phyloP scores from a whole-genome alignment of 1,140 invertebrate species.

The Odontomachus brunneus region DNA sequence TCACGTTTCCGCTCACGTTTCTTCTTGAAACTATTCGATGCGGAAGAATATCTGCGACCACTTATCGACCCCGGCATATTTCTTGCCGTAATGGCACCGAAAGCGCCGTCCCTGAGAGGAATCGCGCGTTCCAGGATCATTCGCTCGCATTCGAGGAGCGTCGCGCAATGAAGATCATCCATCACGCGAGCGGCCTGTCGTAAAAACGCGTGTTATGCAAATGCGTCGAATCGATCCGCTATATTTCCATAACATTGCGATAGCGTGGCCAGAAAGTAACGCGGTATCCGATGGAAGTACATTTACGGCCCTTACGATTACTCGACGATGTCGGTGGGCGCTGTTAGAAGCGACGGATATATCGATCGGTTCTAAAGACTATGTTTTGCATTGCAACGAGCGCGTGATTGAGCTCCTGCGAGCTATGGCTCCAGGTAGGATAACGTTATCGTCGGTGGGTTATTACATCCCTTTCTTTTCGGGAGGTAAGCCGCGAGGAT shows the following conservation, averaged over 20 bases:
- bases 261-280: conserved; percentile 20
- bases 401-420: conserved; percentile 5
- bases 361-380: conserved; percentile 43
- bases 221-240: conserved; percentile 49
- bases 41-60: conserved; percentile 42
- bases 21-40: conserved; percentile 10
- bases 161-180: conserved; percentile 27
- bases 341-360: conserved; percentile 45
- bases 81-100: conserved; percentile 45
- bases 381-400: conserved; percentile 44
- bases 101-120: conserved; percentile 4
- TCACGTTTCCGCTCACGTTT: conserved; percentile 19
- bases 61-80: conserved; percentile 51
- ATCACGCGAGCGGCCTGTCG: conserved; percentile 20
- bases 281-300: conserved; percentile 46
- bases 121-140: conserved; percentile 33
- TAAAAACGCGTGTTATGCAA: conserved; percentile 62
- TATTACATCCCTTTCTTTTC: conserved; percentile 8
- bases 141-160: background rate
- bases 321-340: conserved; percentile 21
- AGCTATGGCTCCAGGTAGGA: background rate
- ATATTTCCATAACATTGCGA: conserved; percentile 58
- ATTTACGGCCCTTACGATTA: conserved; percentile 59
- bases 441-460: background rate
- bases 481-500: background rate